Evolutionary conservation across 2,113 vertebrate genomes (phyloP).

Genomic region (Otis tarda): DNA sequence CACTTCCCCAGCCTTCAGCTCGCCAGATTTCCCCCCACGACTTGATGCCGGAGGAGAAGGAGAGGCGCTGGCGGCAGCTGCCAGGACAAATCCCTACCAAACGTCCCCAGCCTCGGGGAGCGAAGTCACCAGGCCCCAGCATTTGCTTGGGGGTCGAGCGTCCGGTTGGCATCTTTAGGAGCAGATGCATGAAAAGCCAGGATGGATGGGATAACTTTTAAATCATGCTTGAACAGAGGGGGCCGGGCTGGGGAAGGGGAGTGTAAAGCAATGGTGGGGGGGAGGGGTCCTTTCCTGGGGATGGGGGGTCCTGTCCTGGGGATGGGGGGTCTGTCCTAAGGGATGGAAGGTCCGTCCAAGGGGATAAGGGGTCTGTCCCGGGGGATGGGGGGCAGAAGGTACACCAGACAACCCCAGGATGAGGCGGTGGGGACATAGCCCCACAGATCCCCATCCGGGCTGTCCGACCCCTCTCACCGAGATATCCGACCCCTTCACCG

Average conservation of each 20-base stretch:
- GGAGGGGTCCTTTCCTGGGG: neutral
- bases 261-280: neutral
- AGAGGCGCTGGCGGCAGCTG: neutral
- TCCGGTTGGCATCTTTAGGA: neutral
- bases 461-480: neutral
- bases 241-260: neutral
- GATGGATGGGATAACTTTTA: neutral
- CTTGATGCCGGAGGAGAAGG: neutral
- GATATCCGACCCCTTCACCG: neutral
- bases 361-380: neutral
- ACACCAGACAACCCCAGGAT: neutral
- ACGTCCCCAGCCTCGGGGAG: neutral
- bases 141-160: accelerated
- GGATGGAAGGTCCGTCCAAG: no score
- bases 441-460: neutral
- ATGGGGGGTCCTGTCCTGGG: neutral
- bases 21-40: accelerated
- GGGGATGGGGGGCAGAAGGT: neutral
- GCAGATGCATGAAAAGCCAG: accelerated
- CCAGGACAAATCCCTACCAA: neutral
- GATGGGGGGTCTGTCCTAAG: neutral
- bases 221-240: accelerated
- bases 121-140: accelerated
- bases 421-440: accelerated
- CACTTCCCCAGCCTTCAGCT: neutral